phyloP scores from a whole-genome alignment of 2,113 vertebrate genomes.

The Antechinus stuartii region DNA sequence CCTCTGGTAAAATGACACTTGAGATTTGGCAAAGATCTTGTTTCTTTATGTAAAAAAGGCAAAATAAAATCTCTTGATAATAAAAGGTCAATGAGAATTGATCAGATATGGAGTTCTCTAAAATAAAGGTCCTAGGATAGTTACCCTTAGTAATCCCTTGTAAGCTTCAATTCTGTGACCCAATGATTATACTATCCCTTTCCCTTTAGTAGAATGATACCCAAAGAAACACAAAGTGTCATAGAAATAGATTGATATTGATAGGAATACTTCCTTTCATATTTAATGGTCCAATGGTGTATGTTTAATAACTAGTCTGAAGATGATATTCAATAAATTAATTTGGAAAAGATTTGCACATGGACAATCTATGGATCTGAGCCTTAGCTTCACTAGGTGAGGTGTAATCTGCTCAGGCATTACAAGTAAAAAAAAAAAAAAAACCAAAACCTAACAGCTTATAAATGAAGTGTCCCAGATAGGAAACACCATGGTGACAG shows the following conservation, averaged over 20 bases:
- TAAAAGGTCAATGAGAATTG: neutral
- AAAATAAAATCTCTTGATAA: neutral
- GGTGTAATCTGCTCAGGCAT: neutral
- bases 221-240: neutral
- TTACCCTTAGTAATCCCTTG: neutral
- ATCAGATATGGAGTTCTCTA: neutral
- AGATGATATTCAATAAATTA: neutral
- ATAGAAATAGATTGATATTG: neutral
- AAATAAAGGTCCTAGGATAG: neutral
- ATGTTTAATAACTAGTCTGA: neutral
- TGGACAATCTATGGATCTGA: neutral
- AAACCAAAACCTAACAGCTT: neutral
- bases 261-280: neutral
- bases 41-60: neutral
- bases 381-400: slow-evolving; percentile 3
- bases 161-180: neutral
- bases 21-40: neutral
- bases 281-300: neutral
- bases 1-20: neutral
- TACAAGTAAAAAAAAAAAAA: neutral
- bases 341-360: neutral
- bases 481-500: slow-evolving; percentile 50
- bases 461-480: neutral
- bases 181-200: neutral
- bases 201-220: neutral